Evolutionary conservation across 2,888 invertebrate genomes (phyloP), one percentile per base, ranked within the genome.

Genomic region (Heliconius ethilla): DNA sequence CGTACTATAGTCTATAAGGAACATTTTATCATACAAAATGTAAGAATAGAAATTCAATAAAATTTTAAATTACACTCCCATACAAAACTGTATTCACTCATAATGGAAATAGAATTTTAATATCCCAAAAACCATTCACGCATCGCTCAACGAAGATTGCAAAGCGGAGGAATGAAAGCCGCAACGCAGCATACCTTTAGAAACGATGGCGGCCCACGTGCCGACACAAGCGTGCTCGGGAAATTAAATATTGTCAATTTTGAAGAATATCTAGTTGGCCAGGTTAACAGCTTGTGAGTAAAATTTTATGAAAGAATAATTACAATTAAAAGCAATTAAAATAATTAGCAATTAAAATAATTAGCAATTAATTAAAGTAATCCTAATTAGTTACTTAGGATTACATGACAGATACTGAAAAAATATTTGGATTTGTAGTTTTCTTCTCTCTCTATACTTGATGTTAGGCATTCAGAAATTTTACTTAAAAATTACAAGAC

Each of bases 111-210:
- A 74, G 63, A 74, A 74, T 74, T 74, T 74, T 65, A 74, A 74
- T 74, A 74, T 74, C 74, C 74, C 27, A 74, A 74, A 69, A 63
- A 74, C 65, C 74, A 74, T 74, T 74, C 65, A 74, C 74, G 74
- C 74, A 74, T 74, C 74, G 72, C 59, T 37, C 72, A 72, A 59
- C 59, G 72, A 72, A 72, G 72, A 72, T 72, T 72, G 72, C 72
- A 72, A 72, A 59, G 15, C 33, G 59, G 59, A 72, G 55, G 74
- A 65, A 74, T 74, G 74, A 63, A 74, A 63, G 74, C 40, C 40
- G 65, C 63, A 37, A 74, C 65, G 65, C 74, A 74, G 74, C 74
- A 74, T 74, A 74, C 65, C 65, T 74, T 65, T 74, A 74, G 25
- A 74, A 74, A 45, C 18, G 74, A 63, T 40, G 63, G 45, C 22